phyloP scores from a whole-genome alignment of 2,113 vertebrate species.

The Sigmodon hispidus region DNA sequence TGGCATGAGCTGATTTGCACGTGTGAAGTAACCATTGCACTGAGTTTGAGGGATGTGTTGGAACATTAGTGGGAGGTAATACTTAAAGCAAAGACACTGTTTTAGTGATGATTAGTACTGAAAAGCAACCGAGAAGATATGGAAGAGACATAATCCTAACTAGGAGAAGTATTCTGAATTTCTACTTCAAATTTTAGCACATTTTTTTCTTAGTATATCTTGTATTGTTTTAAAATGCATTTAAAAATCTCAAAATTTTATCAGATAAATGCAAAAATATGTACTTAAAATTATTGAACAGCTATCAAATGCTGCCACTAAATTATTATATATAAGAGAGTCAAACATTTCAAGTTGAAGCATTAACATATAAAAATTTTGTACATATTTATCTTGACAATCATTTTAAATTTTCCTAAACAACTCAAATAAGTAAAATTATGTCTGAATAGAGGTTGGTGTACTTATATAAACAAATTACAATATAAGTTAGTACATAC shows the following conservation, averaged over 20 bases:
- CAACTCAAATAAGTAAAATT: not conserved
- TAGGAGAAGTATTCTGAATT: not conserved
- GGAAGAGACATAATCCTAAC: not conserved
- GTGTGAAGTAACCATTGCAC: constrained; percentile 30
- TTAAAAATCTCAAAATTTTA: not conserved
- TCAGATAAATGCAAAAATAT: not conserved
- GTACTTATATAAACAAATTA: not conserved
- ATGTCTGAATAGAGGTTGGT: not conserved
- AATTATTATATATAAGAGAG: not conserved
- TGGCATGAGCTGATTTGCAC: not conserved
- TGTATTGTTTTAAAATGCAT: too few relatives aligned
- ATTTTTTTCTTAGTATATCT: not conserved
- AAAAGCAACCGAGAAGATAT: not conserved
- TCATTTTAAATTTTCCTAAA: not conserved
- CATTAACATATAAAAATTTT: not conserved
- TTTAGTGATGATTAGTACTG: not conserved
- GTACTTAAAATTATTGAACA: not conserved
- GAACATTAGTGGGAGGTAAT: constrained; percentile 14
- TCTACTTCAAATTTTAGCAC: not conserved
- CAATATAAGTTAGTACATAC: not conserved
- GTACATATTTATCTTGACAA: not conserved
- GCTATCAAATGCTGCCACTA: not conserved
- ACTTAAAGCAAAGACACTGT: not conserved
- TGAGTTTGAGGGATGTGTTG: not conserved
- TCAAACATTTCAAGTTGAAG: constrained; percentile 4